Evolutionary conservation across 2,113 vertebrate species (phyloP).

Genomic region (Chaetodon auriga): DNA sequence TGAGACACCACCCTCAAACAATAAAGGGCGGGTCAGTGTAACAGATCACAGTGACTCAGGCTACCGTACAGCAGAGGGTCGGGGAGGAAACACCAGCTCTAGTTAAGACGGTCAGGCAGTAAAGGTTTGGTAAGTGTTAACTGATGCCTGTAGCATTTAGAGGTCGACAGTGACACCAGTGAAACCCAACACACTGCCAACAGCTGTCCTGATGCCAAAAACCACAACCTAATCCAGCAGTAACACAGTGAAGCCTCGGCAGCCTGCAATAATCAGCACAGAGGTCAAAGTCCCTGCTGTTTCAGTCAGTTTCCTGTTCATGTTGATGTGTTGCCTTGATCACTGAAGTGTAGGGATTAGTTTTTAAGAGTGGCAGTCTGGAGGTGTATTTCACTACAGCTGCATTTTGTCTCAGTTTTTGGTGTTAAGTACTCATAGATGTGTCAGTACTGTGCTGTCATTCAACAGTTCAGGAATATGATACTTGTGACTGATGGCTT

Average conservation of each 20-base stretch:
- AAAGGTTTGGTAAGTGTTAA: slow-evolving; percentile 22
- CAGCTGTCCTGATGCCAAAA: slow-evolving; percentile 25
- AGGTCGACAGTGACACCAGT: slow-evolving; percentile 39
- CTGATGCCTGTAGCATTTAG: slow-evolving; percentile 32
- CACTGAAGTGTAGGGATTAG: background rate
- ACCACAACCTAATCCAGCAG: slow-evolving; percentile 48
- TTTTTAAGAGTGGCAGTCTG: background rate
- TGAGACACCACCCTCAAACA: background rate
- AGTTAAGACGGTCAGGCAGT: background rate
- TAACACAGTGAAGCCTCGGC: background rate
- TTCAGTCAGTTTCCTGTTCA: background rate
- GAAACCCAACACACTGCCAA: slow-evolving; percentile 58
- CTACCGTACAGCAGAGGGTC: background rate
- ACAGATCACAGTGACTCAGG: background rate
- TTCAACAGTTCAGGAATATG: background rate
- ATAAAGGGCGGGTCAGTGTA: background rate
- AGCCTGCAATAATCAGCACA: background rate
- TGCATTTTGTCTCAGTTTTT: background rate
- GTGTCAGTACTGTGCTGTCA: no score
- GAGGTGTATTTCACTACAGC: background rate
- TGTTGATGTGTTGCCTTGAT: background rate
- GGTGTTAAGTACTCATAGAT: background rate
- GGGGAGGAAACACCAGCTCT: no score
- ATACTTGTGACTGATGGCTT: background rate
- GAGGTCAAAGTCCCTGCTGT: slow-evolving; percentile 20